Evolutionary conservation across 2,888 invertebrate genomes (phyloP).

Genomic region (Euplexia lucipara): DNA sequence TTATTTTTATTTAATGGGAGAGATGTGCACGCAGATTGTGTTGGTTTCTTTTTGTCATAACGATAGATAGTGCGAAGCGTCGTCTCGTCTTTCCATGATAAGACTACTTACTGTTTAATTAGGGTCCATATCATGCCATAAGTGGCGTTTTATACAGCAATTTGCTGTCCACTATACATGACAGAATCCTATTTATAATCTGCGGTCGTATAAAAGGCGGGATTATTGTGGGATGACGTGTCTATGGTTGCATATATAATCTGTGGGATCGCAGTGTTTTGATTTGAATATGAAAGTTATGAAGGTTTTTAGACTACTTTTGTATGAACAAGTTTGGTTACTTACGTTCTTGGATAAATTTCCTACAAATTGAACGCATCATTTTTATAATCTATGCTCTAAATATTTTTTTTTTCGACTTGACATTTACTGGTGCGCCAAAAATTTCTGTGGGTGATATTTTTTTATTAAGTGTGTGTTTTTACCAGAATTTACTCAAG

Average conservation of each 20-base stretch:
- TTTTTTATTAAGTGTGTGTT: too few species aligned
- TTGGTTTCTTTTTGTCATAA: conserved; percentile 48
- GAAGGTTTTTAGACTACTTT: conserved; percentile 27
- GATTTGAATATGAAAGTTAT: conserved; percentile 45
- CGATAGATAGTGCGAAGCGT: conserved; percentile 44
- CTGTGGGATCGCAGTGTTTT: conserved; percentile 41
- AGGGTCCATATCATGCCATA: conserved; percentile 50
- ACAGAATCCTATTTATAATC: conserved; percentile 58
- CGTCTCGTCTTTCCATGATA: conserved; percentile 49
- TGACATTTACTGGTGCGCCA: too few species aligned
- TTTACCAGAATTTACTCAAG: too few species aligned
- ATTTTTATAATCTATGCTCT: too few species aligned
- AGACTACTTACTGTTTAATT: conserved; percentile 60
- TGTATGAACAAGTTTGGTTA: too few species aligned
- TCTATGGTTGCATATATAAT: conserved; percentile 44
- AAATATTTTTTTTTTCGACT: too few species aligned
- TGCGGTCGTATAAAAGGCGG: conserved; percentile 50
- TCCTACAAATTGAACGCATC: too few species aligned
- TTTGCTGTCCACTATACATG: conserved; percentile 50
- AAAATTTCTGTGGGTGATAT: too few species aligned
- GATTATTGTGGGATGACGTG: conserved; percentile 47
- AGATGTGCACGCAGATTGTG: conserved; percentile 44
- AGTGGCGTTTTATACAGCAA: conserved; percentile 52
- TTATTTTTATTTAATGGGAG: conserved; percentile 45
- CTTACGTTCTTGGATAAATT: too few species aligned